Evolutionary conservation across 2,113 vertebrate genomes (phyloP), one percentile per base, ranked within the genome.

Genomic region (Tauraco erythrolophus): DNA sequence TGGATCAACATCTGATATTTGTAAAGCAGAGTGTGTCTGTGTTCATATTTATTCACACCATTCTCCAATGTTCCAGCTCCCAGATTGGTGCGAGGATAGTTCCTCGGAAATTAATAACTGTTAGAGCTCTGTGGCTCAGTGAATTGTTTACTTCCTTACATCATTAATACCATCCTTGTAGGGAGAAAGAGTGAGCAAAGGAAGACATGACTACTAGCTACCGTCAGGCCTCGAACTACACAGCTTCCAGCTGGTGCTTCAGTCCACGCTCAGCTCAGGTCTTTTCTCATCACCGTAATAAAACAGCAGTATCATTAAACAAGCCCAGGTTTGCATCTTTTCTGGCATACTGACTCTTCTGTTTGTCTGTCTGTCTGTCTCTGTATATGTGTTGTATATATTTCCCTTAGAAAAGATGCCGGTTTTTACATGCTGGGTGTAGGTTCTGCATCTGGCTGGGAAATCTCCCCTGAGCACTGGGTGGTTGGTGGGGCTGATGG

Each of bases 131-230:
- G 87, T 92, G 95, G 79, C 78, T 95, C 77, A 75, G 83, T 85
- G 89, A 91, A 78, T 94, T 97, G 93, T 93, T 95, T 97, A 80
- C 95, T 94, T 97, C 93, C 82, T 95, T 92, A 82, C 84, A 85
- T 94, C 92, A 81, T 94, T 96, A 96, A 94, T 92, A 96, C 51
- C 71, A 71, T 61, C 79, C 94, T 95, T 97, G 95, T 58, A 78
- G 85, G 65, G 66, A 90, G 89, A 78, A 94, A 53, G 65, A 95
- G 43, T 53, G 51, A 88, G 68, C 54, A 90, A 80, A 96, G 35
- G 56, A 92, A 87, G 94, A 92, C 28, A 17, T 11, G 72, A 88
- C 83, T 94, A 45, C 72, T 79, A 78, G 69, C 86, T 91, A 27
- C 33, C 2, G 6, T 13, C 9, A 14, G 65, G 48, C 80, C 86